Conservation (phyloP, 2,888 invertebrate species). For the Drosophila conformis region DNA sequence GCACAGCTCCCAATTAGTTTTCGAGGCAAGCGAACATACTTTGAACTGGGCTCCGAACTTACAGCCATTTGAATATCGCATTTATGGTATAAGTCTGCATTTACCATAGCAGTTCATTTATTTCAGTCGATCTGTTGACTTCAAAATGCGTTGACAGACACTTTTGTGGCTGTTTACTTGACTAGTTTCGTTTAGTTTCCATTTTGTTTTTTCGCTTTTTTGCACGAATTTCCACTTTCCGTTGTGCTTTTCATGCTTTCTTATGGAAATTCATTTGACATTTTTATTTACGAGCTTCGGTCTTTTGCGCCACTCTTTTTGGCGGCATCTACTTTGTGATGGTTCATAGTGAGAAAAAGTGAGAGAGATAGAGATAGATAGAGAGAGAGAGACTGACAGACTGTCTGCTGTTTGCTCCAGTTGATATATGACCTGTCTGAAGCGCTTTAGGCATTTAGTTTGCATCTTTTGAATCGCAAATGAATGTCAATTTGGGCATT, state of each 20-base stretch:
- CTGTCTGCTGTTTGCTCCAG: slow-evolving; percentile 44
- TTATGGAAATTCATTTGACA: slow-evolving; percentile 72
- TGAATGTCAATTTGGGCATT: slow-evolving; percentile 55
- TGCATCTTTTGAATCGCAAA: slow-evolving; percentile 53
- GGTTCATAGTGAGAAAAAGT: neutral
- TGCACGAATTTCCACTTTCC: slow-evolving; percentile 53
- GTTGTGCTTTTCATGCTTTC: slow-evolving; percentile 58
- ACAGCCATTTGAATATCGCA: slow-evolving; percentile 37
- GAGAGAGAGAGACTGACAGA: slow-evolving; percentile 24
- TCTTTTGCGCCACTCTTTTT: slow-evolving; percentile 42
- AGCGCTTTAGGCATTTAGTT: slow-evolving; percentile 49
- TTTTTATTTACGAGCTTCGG: slow-evolving; percentile 71
- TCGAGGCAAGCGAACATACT: slow-evolving; percentile 27
- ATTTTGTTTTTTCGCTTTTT: slow-evolving; percentile 19
- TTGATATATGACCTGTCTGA: slow-evolving; percentile 59
- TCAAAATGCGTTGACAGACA: slow-evolving; percentile 43
- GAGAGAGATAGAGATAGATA: neutral
- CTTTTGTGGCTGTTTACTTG: slow-evolving; percentile 33
- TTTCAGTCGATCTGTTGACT: slow-evolving; percentile 43
- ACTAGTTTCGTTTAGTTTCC: slow-evolving; percentile 29
- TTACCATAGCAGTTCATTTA: slow-evolving; percentile 49
- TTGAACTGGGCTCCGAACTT: slow-evolving; percentile 25
- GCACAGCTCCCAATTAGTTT: slow-evolving; percentile 37
- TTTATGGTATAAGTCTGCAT: slow-evolving; percentile 14
- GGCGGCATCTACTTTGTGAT: slow-evolving; percentile 40